Evolutionary conservation across 2,888 invertebrate genomes (phyloP).

Genomic region (Chouioia cunea): DNA sequence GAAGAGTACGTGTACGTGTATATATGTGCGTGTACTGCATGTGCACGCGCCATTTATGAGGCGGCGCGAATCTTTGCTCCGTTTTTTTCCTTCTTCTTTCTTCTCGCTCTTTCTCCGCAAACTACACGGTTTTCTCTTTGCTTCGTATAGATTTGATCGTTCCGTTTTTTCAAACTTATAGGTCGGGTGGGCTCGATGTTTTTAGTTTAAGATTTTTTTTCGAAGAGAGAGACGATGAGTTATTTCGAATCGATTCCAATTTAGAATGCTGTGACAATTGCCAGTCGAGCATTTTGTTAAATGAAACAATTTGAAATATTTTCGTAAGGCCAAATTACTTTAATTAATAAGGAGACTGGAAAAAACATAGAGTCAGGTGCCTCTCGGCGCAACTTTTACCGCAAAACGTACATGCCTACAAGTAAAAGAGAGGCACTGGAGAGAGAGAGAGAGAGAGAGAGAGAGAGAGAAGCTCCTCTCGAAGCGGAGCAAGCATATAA

Average conservation of each 20-base stretch:
- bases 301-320: too few relatives aligned
- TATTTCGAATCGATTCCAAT: too few relatives aligned
- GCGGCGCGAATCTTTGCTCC: conserved; percentile 32
- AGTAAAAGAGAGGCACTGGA: conserved; percentile 12
- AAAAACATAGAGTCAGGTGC: too few relatives aligned
- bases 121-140: conserved; percentile 3
- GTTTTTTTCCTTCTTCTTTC: conserved; percentile 24
- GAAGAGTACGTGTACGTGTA: too few relatives aligned
- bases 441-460: conserved; percentile 16
- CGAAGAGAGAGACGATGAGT: too few relatives aligned
- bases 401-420: neutral
- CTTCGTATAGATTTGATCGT: too few relatives aligned
- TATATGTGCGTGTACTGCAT: neutral
- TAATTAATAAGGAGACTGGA: conserved; percentile 18
- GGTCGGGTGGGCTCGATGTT: too few relatives aligned
- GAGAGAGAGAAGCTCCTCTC: conserved; percentile 18
- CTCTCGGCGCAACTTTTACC: conserved; percentile 14
- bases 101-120: conserved; percentile 1
- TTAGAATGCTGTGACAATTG: too few relatives aligned
- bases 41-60: conserved; percentile 35
- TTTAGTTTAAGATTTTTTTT: too few relatives aligned
- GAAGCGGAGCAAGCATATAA: conserved; percentile 35
- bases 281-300: too few relatives aligned
- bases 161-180: too few relatives aligned
- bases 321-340: neutral